Percentiles rank a stretch among this genome's conserved stretches.
Evolutionary conservation across 2,888 invertebrate species (phyloP).

Genomic region (Cerastoderma edule): DNA sequence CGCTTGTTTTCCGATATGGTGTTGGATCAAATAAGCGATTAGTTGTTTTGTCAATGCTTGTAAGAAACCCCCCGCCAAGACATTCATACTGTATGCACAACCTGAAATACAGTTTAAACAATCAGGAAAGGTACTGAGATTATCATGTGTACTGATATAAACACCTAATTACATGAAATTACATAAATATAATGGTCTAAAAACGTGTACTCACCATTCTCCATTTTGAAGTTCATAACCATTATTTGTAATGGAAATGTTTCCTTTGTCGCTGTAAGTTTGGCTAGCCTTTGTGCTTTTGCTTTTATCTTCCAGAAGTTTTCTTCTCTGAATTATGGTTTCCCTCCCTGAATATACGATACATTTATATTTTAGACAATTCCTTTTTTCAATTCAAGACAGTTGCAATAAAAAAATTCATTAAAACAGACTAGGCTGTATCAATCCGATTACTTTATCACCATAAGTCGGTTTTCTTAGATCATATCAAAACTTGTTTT

Average conservation of each 20-base stretch:
- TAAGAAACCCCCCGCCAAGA: slow-evolving; percentile 21
- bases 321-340: neutral
- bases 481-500: too few species aligned
- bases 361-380: too few species aligned
- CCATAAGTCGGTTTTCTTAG: too few species aligned
- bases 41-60: neutral
- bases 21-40: neutral
- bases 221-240: neutral
- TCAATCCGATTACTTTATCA: too few species aligned
- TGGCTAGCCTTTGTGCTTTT: slow-evolving; percentile 1
- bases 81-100: slow-evolving; percentile 20
- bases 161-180: too few species aligned
- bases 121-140: too few species aligned
- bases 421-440: too few species aligned
- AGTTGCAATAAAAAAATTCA: too few species aligned
- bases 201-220: slow-evolving; percentile 21
- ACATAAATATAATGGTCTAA: neutral
- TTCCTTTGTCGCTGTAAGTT: neutral
- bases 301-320: neutral
- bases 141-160: too few species aligned
- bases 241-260: neutral
- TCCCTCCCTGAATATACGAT: slow-evolving; percentile 7
- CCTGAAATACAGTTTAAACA: too few species aligned
- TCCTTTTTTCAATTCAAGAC: too few species aligned
- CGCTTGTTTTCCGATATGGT: slow-evolving; percentile 21